Percentiles rank a stretch among this genome's conserved stretches.
These are phyloP conservation scores for Aurelia aurita DNA, from an alignment of 30 jellyfish, hydroid and myxozoan genomes.

Conservation along the genomic window DNA sequence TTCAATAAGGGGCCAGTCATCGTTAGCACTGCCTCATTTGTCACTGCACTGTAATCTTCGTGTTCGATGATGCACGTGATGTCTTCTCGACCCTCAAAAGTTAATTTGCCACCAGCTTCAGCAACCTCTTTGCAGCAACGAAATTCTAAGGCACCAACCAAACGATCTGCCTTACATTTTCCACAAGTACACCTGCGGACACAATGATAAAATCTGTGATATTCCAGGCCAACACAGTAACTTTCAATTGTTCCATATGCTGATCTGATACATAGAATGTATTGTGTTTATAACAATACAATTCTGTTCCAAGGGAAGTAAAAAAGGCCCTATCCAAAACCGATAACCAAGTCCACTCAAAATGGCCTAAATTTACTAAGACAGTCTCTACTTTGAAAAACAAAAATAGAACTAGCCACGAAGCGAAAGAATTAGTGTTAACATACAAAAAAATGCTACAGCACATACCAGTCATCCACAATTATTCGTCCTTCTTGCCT, in stretches of 20 bases:
- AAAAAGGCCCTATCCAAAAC: too few species aligned
- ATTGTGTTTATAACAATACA: too few species aligned
- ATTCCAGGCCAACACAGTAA: background rate
- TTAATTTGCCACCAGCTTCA: conserved; percentile 22
- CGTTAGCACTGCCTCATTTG: conserved; percentile 20
- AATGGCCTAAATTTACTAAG: conserved; percentile 16
- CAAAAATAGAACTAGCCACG: background rate
- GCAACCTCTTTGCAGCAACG: conserved; percentile 56
- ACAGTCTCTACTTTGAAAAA: background rate
- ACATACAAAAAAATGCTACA: background rate
- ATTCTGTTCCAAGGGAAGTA: too few species aligned
- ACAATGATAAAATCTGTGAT: conserved; percentile 2
- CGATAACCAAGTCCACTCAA: background rate
- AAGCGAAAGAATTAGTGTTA: too few species aligned
- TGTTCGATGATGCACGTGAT: conserved; percentile 17
- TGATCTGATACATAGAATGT: too few species aligned
- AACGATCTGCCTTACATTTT: conserved; percentile 17
- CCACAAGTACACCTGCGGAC: conserved; percentile 23
- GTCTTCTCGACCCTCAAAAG: conserved; percentile 26
- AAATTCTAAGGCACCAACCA: conserved; percentile 51
- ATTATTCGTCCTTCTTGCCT: conserved; percentile 47
- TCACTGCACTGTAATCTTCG: conserved; percentile 30
- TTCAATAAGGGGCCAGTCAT: conserved; percentile 42
- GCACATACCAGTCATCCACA: conserved; percentile 39
- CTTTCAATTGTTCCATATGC: background rate